phyloP scores from a whole-genome alignment of 2,888 invertebrate species.

The Eurytoma adleriae region DNA sequence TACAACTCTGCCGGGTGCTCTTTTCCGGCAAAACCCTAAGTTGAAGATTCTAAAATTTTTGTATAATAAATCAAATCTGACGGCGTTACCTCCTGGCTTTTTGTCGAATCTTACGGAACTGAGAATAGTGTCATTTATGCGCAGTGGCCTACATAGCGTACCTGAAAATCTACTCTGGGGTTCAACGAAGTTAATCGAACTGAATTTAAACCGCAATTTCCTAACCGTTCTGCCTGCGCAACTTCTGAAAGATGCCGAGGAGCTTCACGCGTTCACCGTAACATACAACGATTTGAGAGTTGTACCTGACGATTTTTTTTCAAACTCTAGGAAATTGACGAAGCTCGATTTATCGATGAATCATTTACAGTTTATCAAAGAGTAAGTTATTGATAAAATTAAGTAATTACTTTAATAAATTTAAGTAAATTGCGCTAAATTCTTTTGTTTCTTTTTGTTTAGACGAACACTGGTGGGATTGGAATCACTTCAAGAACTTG shows the following conservation, averaged over 20 bases:
- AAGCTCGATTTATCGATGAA: conserved; percentile 83
- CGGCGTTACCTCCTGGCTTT: conserved; percentile 79
- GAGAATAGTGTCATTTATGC: conserved; percentile 78
- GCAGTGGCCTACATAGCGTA: conserved; percentile 79
- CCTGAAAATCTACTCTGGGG: conserved; percentile 82
- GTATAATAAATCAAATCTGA: conserved; percentile 75
- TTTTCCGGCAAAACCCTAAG: conserved; percentile 79
- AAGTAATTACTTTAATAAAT: not conserved
- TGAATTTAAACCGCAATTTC: conserved; percentile 80
- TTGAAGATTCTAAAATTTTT: conserved; percentile 76
- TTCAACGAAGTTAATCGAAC: conserved; percentile 78
- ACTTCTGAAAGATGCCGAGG: conserved; percentile 81
- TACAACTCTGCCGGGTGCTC: conserved; percentile 78
- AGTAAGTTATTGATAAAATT: too few relatives aligned
- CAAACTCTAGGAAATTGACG: conserved; percentile 78
- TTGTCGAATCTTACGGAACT: conserved; percentile 81
- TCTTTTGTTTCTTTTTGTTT: not conserved
- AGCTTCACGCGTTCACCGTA: conserved; percentile 81
- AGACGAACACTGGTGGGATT: conserved; percentile 72
- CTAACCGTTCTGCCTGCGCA: conserved; percentile 78
- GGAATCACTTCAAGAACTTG: conserved; percentile 75
- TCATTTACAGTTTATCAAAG: conserved; percentile 78
- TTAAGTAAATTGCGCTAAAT: not conserved
- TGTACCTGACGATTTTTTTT: conserved; percentile 80
- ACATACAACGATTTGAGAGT: conserved; percentile 80